phyloP scores from a whole-genome alignment of 2,888 invertebrate species.

The Campoletis raptor region DNA sequence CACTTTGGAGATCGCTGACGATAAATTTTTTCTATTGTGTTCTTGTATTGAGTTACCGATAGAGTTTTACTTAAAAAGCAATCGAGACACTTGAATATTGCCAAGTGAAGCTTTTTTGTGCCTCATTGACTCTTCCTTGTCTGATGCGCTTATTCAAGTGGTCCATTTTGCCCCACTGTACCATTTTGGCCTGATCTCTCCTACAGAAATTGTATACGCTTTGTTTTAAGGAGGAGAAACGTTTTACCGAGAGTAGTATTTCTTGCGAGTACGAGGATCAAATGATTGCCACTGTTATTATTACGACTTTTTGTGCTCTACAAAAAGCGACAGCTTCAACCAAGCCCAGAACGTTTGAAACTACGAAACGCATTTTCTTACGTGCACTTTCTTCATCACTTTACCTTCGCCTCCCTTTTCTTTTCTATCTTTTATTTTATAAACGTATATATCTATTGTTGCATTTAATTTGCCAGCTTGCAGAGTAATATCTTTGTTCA shows the following conservation, averaged over 20 bases:
- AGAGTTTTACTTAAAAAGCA: neutral
- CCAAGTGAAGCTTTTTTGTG: neutral
- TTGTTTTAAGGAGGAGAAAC: constrained; percentile 43
- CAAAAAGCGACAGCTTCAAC: constrained; percentile 10
- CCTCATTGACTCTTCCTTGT: neutral
- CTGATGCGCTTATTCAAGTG: neutral
- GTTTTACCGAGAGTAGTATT: constrained; percentile 42
- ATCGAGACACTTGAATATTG: neutral
- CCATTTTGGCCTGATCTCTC: neutral
- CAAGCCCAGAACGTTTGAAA: constrained; percentile 18
- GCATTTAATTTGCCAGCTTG: constrained; percentile 54
- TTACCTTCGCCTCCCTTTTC: neutral
- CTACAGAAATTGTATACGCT: constrained; percentile 4
- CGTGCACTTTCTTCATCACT: constrained; percentile 33
- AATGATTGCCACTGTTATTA: constrained; percentile 60
- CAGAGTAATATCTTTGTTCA: constrained; percentile 36
- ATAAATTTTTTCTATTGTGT: neutral
- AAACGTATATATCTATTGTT: constrained; percentile 7
- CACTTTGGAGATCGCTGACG: neutral
- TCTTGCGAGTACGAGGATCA: constrained; percentile 60
- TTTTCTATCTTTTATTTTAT: neutral
- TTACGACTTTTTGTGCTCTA: constrained; percentile 55
- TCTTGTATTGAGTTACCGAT: neutral
- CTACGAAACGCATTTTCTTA: constrained; percentile 5
- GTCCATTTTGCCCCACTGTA: neutral